Evolutionary conservation across 2,888 invertebrate species (phyloP), one percentile per base, ranked within the genome.

Genomic region (Willowsia nigromaculata): DNA sequence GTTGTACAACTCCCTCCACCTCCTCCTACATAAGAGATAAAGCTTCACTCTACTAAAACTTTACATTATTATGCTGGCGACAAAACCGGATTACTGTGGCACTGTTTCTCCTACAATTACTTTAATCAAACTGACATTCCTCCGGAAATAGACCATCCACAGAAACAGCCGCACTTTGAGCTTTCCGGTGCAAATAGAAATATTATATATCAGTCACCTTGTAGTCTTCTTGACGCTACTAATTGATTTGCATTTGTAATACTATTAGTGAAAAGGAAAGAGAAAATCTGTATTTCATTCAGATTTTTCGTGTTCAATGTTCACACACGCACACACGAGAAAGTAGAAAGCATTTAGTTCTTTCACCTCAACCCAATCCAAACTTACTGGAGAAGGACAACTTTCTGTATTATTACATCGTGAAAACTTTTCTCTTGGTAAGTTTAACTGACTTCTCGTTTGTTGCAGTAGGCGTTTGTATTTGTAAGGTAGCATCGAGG

Each of bases 401-500:
- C 30, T 33, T 65, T 65, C 62, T 7, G 3, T 65, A 59, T 9
- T 65, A 59, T 9, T 5, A 59, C 56, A 59, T 59, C 56, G 7
- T 65, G 1, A 18, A 65, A 65, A 33, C 30, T 33, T 33, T 65
- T 65, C 33, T 25, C 25, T 33, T 7, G 62, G 62, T 65, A 65
- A 65, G 62, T 65, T 33, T 33, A 50, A 59, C 56, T 25, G 56
- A 25, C 18, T 25, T 18, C 22, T 53, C 11, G 56, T 27, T 27
- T 9, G 30, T 27, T 13, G 22, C 15, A 68, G 37, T 68, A n/a
- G 33, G 65, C 30, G 33, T 22, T 11, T 40, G 25, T 37, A 33
- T 37, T 71, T 71, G 71, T 71, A 71, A 40, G 71, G 71, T 71
- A 71, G 43, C 71, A 25, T 40, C 6, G 18, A 71, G 43, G 1